Conservation (phyloP, 2,888 invertebrate species). For the Mycalesis mineus region DNA sequence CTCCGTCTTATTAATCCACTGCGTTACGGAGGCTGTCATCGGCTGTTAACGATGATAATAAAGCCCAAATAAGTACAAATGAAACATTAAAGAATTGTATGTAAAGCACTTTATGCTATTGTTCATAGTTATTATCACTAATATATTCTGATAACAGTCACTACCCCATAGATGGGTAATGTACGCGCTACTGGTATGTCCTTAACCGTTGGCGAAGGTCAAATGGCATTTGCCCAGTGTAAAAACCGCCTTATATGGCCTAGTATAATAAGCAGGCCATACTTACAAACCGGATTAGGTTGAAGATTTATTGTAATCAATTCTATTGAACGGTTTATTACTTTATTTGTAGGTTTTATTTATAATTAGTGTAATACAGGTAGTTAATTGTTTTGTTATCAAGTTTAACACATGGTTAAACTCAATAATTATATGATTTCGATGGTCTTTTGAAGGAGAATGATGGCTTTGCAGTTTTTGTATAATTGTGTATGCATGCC, state of each 20-base stretch:
- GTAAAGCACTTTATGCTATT: constrained; percentile 4
- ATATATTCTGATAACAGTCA: not conserved
- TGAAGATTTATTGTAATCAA: constrained; percentile 2
- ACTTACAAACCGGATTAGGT: not conserved
- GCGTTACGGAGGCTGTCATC: too few relatives aligned
- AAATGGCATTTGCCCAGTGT: constrained; percentile 7
- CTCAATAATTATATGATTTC: too few relatives aligned
- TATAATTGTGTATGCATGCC: too few relatives aligned
- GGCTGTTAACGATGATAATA: too few relatives aligned
- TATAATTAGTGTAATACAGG: not conserved
- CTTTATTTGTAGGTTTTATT: not conserved
- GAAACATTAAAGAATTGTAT: not conserved
- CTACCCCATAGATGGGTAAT: constrained; percentile 1
- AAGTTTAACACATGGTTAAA: too few relatives aligned
- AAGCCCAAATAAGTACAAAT: not conserved
- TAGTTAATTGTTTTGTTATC: not conserved
- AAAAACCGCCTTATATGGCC: constrained; percentile 1
- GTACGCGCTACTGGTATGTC: constrained; percentile 1
- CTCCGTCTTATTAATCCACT: too few relatives aligned
- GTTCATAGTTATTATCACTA: not conserved
- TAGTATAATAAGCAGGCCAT: not conserved
- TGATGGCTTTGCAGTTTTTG: too few relatives aligned
- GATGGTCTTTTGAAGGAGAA: too few relatives aligned
- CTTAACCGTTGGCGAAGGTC: constrained; percentile 2
- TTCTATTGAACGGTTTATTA: not conserved